phyloP scores from a whole-genome alignment of 1,140 invertebrate genomes.

The Lamellibrachia luymesi region DNA sequence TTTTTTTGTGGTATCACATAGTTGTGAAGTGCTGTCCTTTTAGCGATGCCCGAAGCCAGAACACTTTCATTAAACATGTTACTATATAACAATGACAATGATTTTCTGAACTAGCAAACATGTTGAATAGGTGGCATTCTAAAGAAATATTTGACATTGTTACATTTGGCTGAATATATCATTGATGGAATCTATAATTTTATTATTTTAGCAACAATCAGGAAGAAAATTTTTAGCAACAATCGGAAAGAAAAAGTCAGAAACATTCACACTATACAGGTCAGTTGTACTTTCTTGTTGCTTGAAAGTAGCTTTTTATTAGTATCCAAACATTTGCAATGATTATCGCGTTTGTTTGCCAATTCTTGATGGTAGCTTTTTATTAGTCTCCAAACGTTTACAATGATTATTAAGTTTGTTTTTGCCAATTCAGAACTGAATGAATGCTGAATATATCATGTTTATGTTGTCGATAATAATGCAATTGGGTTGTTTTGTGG shows the following conservation, averaged over 20 bases:
- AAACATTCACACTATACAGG: too few species aligned
- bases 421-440: not conserved
- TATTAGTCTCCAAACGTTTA: not conserved
- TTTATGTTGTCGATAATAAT: not conserved
- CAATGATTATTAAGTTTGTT: not conserved
- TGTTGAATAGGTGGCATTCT: not conserved
- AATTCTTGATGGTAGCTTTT: not conserved
- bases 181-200: not conserved
- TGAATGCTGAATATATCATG: not conserved
- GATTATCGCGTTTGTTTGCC: not conserved
- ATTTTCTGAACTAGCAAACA: not conserved
- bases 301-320: not conserved
- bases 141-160: not conserved
- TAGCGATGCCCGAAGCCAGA: not conserved
- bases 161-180: not conserved
- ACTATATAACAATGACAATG: not conserved
- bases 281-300: not conserved
- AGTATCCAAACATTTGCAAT: not conserved
- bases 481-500: not conserved
- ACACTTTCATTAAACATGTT: not conserved
- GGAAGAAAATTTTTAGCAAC: too few species aligned
- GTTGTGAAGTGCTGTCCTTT: not conserved
- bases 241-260: too few species aligned
- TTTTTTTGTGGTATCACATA: not conserved
- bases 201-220: too few species aligned